phyloP scores from a whole-genome alignment of 1,140 invertebrate species.

The Saccostrea echinata region DNA sequence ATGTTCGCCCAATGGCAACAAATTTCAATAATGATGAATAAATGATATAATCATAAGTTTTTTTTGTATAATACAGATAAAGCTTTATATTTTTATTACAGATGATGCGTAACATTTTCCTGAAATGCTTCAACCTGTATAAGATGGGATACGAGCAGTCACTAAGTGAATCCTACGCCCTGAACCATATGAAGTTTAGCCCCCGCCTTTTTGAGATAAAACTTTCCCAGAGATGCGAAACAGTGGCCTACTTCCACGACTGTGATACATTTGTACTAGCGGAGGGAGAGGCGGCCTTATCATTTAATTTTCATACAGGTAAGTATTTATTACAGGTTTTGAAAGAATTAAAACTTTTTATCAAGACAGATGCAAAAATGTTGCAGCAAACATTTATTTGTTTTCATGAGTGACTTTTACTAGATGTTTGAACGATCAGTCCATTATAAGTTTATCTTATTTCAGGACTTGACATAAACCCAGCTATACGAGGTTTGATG shows the following conservation, averaged over 20 bases:
- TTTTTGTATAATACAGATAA: no score
- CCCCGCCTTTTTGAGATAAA: slow-evolving; percentile 76
- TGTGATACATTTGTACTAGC: slow-evolving; percentile 73
- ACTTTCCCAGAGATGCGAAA: slow-evolving; percentile 72
- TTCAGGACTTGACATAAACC: slow-evolving; percentile 77
- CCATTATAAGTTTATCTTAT: slow-evolving; percentile 4
- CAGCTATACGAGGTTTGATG: slow-evolving; percentile 71
- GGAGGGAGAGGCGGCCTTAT: slow-evolving; percentile 74
- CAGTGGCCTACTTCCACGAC: slow-evolving; percentile 73
- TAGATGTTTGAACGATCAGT: no score
- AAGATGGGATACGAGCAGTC: slow-evolving; percentile 67
- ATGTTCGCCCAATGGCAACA: no score
- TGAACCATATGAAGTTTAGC: slow-evolving; percentile 75
- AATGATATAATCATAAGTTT: no score
- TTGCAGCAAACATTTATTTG: no score
- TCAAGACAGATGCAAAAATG: no score
- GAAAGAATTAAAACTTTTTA: no score
- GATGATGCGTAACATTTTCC: slow-evolving; percentile 79
- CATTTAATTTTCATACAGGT: slow-evolving; percentile 77
- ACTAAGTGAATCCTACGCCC: slow-evolving; percentile 67
- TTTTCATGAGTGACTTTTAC: no score
- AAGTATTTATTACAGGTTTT: neutral
- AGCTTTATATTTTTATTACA: slow-evolving; percentile 56
- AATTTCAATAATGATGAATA: no score
- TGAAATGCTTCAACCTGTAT: slow-evolving; percentile 78